Base-by-base conservation (phyloP, 2,113 vertebrate genomes). In the Odontesthes bonariensis region DNA sequence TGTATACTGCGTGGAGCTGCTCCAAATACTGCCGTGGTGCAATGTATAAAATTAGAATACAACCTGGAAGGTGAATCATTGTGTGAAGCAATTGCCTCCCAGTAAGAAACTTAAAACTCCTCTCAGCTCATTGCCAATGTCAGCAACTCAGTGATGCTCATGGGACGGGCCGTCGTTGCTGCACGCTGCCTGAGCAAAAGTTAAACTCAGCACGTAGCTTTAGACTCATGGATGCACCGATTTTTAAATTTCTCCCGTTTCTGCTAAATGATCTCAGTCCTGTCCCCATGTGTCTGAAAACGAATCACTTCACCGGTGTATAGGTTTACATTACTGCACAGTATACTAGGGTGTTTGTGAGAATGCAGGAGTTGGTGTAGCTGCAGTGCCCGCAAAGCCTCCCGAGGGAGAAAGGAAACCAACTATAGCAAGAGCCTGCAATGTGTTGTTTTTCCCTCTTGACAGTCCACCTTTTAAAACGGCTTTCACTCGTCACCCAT, bases 401-500 rank as follows among this genome's bases (percentile, higher is more conserved):
- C 47, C 40, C 0, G 6, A 20, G 54, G 55, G 59, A 55, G 44
- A 63, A 27, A 20, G 66, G 64, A 56, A 17, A 23, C 53, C 55
- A 65, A 58, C 10, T 6, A 47, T n/a, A 6, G 52, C 8, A 69
- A 64, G 65, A 49, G 57, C 49, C 57, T 62, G 67, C 58, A 40
- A 67, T 56, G 19, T 68, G 60, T 8, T 47, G 54, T 55, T 73
- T 70, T 49, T 64, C 62, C 55, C 56, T 73, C 58, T n/a, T 17
- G 13, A 38, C 62, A 44, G 61, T 66, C 73, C 68, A 70, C 65
- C 74, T 85, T 35, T 80, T 69, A 79, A 73, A 74, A 65, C 47
- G 47, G 68, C 38, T 75, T 76, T 75, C 66, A 69, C 69, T 84
- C 66, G 84, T 85, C 79, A 74, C 40, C 51, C 51, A 80, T 90